Evolutionary conservation across 2,797 vertebrate genomes (phyloP), one percentile per base, ranked within the genome.

Genomic region (Spondyliosoma cantharus): DNA sequence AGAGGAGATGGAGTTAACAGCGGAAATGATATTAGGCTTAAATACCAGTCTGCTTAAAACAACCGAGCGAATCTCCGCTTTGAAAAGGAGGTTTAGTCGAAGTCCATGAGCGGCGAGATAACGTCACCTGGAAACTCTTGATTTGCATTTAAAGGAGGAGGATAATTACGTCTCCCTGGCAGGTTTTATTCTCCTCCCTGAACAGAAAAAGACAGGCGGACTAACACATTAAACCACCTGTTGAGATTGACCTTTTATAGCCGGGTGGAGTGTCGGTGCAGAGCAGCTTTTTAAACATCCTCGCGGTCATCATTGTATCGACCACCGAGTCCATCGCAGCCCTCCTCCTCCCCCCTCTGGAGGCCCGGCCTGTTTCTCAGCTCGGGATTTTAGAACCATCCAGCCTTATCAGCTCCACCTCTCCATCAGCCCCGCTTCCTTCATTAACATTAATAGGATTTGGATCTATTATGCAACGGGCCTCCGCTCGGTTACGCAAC

Each of bases 401-500:
- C 79, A 59, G 50, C 76, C 64, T 88, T 60, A 86, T 85, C 83
- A 71, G 83, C 86, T 72, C 73, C 80, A 76, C 89, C 79, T 84
- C 86, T 88, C 85, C 81, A 84, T 84, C 88, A 81, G 80, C 72
- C 83, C 14, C 14, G 25, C 76, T 79, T 87, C 90, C 80, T 86
- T 91, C 87, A 91, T 93, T 91, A 93, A 88, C 91, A 91, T 91
- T 91, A 92, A 94, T 91, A 90, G 87, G 87, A 91, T 93, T 90
- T 92, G 81, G 87, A 92, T 93, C 74, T 74, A 90, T 94, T 93
- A 93, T 86, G 87, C 87, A 95, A 94, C 72, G 12, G 70, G 84
- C 77, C 87, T 89, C 82, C 42, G 27, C 82, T 68, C 19, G 4
- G 69, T 93, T 93, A 89, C 59, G 81, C 82, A 93, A 92, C 76